Base-by-base conservation (phyloP, 2,888 invertebrate species). In the Abrostola tripartita region DNA sequence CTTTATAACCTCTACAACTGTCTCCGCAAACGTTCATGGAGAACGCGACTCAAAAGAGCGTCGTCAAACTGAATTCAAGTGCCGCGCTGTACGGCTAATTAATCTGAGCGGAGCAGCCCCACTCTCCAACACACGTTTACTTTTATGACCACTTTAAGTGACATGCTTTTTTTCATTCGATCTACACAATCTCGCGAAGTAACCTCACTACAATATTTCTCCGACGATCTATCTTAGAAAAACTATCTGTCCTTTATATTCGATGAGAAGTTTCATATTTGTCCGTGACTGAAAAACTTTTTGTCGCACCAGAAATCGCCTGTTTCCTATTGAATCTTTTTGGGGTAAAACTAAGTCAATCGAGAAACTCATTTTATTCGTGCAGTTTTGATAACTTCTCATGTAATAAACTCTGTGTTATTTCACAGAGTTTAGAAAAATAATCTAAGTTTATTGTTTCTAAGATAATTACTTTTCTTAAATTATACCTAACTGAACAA, bases 11-110 rank as follows among this genome's bases (percentile, higher is more conserved):
- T 71, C 78, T 76, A 79, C 82, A 86, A 87, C 82, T 85, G 85
- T 86, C 86, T 77, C 80, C 78, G 74, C 78, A 85, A 86, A 85
- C 79, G 84, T 79, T 80, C 78, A 59, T 59, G 65, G 65, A 79
- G 74, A 73, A 72, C 78, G 71, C 65, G 74, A 80, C 81, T 85
- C 84, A 84, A 80, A 85, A 83, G 82, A 83, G 71, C 79, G 76
- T 85, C 87, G 85, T 91, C 90, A 91, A 89, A 87, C 83, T 85
- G 82, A 85, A 83, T 76, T 70, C 81, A 85, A 87, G 85, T 86
- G 82, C 81, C 76, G 79, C 62, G 61, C 74, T 82, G 74, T 78
- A 81, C 81, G 81, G 78, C 85, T 90, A 90, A 91, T 90, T 91
- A 90, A 90, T 88, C 87, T 81, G 68, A 55, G 38, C 68, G 73